These are phyloP conservation scores for Enteromius radiatus DNA, from an alignment of 2,797 vertebrate species.

Conservation along the genomic window DNA sequence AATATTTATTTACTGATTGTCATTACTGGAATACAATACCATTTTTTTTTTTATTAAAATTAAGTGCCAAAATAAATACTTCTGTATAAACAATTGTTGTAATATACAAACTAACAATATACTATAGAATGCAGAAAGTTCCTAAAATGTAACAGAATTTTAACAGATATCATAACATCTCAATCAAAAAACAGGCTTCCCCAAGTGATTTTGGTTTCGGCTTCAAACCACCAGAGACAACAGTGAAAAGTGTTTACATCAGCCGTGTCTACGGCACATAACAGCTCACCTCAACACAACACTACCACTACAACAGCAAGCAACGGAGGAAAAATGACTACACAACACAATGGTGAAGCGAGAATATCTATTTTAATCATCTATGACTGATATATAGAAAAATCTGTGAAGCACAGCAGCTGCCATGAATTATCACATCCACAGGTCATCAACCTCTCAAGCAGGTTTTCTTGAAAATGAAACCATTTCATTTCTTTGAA, in stretches of 20 bases:
- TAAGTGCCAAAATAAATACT: neutral
- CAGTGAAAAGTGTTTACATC: neutral
- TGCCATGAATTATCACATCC: neutral
- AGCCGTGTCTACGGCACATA: neutral
- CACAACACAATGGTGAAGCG: neutral
- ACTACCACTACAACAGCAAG: neutral
- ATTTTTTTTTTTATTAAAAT: neutral
- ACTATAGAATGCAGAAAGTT: neutral
- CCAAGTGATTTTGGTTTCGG: neutral
- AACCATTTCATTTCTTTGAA: neutral
- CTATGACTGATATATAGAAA: neutral
- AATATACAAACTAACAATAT: neutral
- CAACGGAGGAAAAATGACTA: neutral
- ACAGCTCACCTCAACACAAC: neutral
- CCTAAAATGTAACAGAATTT: neutral
- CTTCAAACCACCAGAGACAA: neutral
- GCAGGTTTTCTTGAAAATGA: conserved; percentile 10
- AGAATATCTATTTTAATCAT: neutral
- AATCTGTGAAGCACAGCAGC: neutral
- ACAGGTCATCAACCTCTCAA: neutral
- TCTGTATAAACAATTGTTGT: neutral
- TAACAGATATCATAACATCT: neutral
- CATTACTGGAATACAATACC: neutral
- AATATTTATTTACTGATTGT: neutral
- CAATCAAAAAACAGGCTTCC: neutral